phyloP scores from a whole-genome alignment of 2,888 invertebrate genomes.

The Polydrusus pterygomalis region DNA sequence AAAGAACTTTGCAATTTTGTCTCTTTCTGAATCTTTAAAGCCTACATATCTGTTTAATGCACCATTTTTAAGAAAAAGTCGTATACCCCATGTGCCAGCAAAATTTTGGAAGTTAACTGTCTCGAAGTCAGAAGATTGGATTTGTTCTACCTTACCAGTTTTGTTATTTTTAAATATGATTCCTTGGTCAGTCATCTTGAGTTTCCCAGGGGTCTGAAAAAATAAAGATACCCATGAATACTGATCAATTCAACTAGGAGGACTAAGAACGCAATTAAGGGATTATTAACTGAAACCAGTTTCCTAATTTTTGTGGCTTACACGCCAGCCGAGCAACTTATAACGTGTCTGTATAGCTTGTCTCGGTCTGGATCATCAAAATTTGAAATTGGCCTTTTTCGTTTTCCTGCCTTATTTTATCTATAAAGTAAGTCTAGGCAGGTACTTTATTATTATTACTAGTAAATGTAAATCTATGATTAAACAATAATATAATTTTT shows the following conservation, averaged over 20 bases:
- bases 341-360: too few species aligned
- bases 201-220: conserved; percentile 88
- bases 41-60: conserved; percentile 93
- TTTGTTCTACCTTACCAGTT: conserved; percentile 97
- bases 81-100: conserved; percentile 91
- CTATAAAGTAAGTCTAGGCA: too few species aligned
- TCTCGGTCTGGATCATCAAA: too few species aligned
- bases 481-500: conserved; percentile 60
- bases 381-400: too few species aligned
- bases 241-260: neutral
- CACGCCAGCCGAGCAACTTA: too few species aligned
- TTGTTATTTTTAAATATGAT: conserved; percentile 96
- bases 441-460: too few species aligned
- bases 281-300: too few species aligned
- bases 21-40: conserved; percentile 95
- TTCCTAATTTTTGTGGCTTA: too few species aligned
- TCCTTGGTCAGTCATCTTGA: conserved; percentile 93
- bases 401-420: too few species aligned
- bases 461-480: neutral
- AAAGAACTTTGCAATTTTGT: conserved; percentile 94
- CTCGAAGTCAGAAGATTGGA: conserved; percentile 89
- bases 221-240: conserved; percentile 39
- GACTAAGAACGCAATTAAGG: neutral
- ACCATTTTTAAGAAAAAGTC: conserved; percentile 93
- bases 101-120: conserved; percentile 94